Conservation (phyloP, 2,888 invertebrate genomes). For the Diogma glabrata region DNA sequence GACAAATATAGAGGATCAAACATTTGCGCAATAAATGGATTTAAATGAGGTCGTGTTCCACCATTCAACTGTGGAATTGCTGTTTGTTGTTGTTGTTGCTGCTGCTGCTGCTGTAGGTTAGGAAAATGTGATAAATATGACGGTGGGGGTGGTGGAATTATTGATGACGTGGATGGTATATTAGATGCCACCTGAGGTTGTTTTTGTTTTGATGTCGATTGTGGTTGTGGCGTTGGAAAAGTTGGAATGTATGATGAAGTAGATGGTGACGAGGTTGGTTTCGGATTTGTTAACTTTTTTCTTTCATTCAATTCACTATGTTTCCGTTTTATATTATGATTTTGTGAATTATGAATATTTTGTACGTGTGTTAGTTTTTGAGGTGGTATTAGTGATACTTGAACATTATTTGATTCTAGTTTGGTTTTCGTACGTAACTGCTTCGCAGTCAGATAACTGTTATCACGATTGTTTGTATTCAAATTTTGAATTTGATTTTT, state of each 20-base stretch:
- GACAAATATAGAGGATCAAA: slow-evolving; percentile 18
- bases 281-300: not conserved
- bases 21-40: slow-evolving; percentile 14
- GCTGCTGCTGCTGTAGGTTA: not conserved
- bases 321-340: slow-evolving; percentile 15
- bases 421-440: slow-evolving; percentile 6
- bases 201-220: not conserved
- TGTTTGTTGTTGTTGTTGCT: not conserved
- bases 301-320: not conserved
- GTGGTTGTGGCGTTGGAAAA: slow-evolving; percentile 2
- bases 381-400: slow-evolving; percentile 19
- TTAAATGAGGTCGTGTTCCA: not conserved
- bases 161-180: not conserved
- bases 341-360: slow-evolving; percentile 19
- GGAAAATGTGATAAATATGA: slow-evolving; percentile 1
- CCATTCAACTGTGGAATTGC: slow-evolving; percentile 1
- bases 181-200: not conserved
- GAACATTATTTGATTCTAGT: slow-evolving; percentile 15
- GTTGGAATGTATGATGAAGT: not conserved
- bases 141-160: not conserved
- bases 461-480: not conserved
- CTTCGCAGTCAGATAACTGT: not conserved
- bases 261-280: no score
- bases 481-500: not conserved
- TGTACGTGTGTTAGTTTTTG: slow-evolving; percentile 16